Percentiles rank a stretch among this genome's conserved stretches.
phyloP scores from a whole-genome alignment of 2,797 vertebrate species.

The Cuculus canorus region DNA sequence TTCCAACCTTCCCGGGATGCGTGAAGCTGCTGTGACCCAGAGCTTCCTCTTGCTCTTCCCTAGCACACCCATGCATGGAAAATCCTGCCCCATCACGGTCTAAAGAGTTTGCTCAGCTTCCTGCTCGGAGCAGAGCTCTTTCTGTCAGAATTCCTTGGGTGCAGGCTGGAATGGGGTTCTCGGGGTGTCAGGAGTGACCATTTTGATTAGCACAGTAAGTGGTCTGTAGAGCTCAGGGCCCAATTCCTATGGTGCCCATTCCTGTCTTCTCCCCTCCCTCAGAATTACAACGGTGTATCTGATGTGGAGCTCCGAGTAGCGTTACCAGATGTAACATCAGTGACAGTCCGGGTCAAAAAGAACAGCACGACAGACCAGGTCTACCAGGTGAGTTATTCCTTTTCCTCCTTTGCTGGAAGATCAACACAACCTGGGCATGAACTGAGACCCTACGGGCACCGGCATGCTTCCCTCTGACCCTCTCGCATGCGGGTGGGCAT shows the following conservation, averaged over 20 bases:
- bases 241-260: rapidly evolving
- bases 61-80: not conserved
- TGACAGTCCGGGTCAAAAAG: slow-evolving; percentile 91
- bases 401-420: not conserved
- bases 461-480: not conserved
- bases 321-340: slow-evolving; percentile 88
- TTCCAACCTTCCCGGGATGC: not conserved
- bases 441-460: rapidly evolving
- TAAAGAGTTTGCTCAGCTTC: not conserved
- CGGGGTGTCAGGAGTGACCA: not conserved
- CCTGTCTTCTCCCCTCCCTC: not conserved
- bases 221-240: rapidly evolving
- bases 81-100: not conserved
- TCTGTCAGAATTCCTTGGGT: not conserved
- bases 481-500: not conserved
- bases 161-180: not conserved
- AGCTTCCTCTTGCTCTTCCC: not conserved
- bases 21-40: not conserved
- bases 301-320: slow-evolving; percentile 96
- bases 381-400: slow-evolving; percentile 86
- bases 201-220: rapidly evolving
- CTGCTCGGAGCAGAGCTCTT: not conserved
- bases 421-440: rapidly evolving
- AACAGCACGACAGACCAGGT: slow-evolving; percentile 98
- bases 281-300: slow-evolving; percentile 96